Evolutionary conservation across 53 echinoderm and acorn worm genomes (phyloP).

Genomic region (Stichopus horrens): DNA sequence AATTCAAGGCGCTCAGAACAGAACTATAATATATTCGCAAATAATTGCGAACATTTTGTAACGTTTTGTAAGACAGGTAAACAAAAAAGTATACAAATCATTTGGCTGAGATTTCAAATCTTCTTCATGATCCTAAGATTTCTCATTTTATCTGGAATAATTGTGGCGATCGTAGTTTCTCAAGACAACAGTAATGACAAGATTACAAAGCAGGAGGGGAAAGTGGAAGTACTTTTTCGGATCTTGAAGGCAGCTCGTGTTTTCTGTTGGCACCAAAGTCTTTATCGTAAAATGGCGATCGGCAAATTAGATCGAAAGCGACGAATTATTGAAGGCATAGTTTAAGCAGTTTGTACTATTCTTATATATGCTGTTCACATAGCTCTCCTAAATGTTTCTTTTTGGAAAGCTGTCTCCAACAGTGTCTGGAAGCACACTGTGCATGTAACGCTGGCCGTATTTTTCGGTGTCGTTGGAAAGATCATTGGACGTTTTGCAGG

Average conservation of each 20-base stretch:
- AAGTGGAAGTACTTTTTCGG: too few relatives aligned
- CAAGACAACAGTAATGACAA: too few relatives aligned
- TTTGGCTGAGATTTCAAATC: background rate
- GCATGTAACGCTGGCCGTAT: background rate
- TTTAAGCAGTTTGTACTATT: background rate
- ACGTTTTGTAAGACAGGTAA: too few relatives aligned
- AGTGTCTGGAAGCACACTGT: background rate
- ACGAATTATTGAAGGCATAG: background rate
- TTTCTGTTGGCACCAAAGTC: background rate
- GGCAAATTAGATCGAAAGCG: background rate
- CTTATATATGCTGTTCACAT: background rate
- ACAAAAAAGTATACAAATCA: too few relatives aligned
- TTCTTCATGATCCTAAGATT: background rate
- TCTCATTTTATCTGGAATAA: background rate
- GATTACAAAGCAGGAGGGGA: too few relatives aligned
- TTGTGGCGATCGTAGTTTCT: too few relatives aligned
- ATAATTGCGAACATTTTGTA: too few relatives aligned
- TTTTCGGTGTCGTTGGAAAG: constrained; percentile 5
- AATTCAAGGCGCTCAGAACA: too few relatives aligned
- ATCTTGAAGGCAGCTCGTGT: too few relatives aligned
- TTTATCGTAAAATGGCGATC: background rate
- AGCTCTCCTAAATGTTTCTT: background rate
- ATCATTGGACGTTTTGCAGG: background rate
- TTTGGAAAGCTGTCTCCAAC: background rate
- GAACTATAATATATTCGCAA: too few relatives aligned